Conservation (phyloP, 2,888 invertebrate genomes). For the Ptilodon capucinus region DNA sequence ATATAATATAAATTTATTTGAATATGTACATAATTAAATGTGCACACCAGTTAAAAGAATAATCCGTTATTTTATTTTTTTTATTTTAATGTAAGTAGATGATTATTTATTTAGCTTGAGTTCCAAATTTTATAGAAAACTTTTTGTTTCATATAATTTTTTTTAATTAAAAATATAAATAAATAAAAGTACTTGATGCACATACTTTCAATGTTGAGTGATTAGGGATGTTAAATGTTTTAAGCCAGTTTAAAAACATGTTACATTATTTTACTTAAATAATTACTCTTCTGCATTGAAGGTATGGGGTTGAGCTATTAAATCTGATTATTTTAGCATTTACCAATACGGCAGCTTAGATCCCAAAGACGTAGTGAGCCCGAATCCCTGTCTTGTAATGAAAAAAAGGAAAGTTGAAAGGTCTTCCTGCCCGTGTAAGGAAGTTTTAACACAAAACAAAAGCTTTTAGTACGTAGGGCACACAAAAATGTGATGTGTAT, state of each 20-base stretch:
- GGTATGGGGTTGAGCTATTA: conserved; percentile 65
- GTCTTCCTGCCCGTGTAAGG: conserved; percentile 17
- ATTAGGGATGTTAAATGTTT: conserved; percentile 16
- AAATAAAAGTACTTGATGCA: conserved; percentile 51
- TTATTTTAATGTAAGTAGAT: conserved; percentile 19
- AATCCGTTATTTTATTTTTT: conserved; percentile 27
- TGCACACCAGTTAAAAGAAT: conserved; percentile 31
- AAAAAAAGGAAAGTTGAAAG: conserved; percentile 18
- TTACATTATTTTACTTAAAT: too few relatives aligned
- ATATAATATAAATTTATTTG: conserved; percentile 12
- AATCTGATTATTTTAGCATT: conserved; percentile 73
- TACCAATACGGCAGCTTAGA: conserved; percentile 81
- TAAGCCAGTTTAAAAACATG: conserved; percentile 11
- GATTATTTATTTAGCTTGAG: conserved; percentile 27
- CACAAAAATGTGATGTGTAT: background rate
- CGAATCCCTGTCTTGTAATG: conserved; percentile 43
- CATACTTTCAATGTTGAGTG: conserved; percentile 71
- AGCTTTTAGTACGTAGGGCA: background rate
- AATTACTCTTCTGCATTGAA: conserved; percentile 50
- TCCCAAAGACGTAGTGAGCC: conserved; percentile 54
- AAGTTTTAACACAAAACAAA: background rate
- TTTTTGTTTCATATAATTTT: conserved; percentile 39
- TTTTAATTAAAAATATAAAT: conserved; percentile 43
- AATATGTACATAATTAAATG: conserved; percentile 34
- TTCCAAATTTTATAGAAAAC: conserved; percentile 26